Evolutionary conservation across 2,888 invertebrate genomes (phyloP).

Genomic region (Colostygia pectinataria): DNA sequence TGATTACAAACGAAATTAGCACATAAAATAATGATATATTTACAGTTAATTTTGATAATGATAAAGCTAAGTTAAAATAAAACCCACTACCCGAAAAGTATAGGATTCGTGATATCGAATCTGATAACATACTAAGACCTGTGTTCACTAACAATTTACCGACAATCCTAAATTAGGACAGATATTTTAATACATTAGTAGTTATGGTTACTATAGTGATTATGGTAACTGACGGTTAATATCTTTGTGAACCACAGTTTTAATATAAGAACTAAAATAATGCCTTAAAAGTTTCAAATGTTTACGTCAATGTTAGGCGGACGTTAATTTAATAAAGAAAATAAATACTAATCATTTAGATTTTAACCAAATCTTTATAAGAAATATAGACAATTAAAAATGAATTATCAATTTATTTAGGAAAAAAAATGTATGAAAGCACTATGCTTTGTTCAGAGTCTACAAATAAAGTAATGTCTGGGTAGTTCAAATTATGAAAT

Average conservation of each 20-base stretch:
- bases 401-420: background rate
- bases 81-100: slow-evolving; percentile 43
- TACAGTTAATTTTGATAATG: slow-evolving; percentile 25
- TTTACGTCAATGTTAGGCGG: slow-evolving; percentile 67
- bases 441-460: background rate
- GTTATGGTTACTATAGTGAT: too few relatives aligned
- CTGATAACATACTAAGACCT: background rate
- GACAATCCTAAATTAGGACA: too few relatives aligned
- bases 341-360: slow-evolving; percentile 13
- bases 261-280: slow-evolving; percentile 34
- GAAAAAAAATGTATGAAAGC: background rate
- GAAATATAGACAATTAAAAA: background rate
- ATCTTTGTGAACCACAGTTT: too few relatives aligned
- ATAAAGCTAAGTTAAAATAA: slow-evolving; percentile 32
- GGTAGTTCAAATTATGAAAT: too few relatives aligned
- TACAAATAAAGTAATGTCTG: background rate
- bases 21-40: slow-evolving; percentile 33
- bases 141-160: too few relatives aligned
- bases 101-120: slow-evolving; percentile 13
- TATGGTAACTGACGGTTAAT: too few relatives aligned
- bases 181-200: too few relatives aligned
- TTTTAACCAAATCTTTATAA: background rate
- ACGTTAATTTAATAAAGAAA: slow-evolving; percentile 36
- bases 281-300: slow-evolving; percentile 38
- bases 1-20: slow-evolving; percentile 19